Conservation (phyloP, 2,797 vertebrate genomes). For the Chloroceryle inda region DNA sequence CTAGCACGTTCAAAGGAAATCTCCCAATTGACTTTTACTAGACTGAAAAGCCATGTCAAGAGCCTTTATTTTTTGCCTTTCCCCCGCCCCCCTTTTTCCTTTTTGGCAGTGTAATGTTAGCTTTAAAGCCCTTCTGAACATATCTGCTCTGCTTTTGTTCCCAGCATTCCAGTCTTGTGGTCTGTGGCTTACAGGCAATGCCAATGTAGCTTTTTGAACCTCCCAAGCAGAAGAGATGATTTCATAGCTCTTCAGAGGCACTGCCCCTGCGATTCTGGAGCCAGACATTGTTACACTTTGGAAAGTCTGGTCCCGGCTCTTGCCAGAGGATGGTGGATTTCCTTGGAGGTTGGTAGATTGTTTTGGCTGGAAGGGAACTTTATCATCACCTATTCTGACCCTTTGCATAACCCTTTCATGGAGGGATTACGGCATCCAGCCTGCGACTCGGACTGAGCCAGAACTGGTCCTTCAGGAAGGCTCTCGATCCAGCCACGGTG, state of each 20-base stretch:
- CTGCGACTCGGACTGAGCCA: not conserved
- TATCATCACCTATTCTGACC: slow-evolving; percentile 35
- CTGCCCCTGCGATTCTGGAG: not conserved
- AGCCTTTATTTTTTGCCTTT: not conserved
- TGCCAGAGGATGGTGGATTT: slow-evolving; percentile 28
- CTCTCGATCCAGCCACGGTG: not conserved
- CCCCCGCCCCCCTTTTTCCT: too few relatives aligned
- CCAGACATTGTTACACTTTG: not conserved
- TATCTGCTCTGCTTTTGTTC: slow-evolving; percentile 21
- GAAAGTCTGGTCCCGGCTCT: slow-evolving; percentile 9
- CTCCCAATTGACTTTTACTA: not conserved
- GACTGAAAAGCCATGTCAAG: not conserved
- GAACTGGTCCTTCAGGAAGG: not conserved
- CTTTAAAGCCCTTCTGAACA: not conserved
- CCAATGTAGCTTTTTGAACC: not conserved
- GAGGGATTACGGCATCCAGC: not conserved
- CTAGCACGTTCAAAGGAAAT: not conserved
- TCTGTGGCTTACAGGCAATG: slow-evolving; percentile 10
- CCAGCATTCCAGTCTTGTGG: slow-evolving; percentile 23
- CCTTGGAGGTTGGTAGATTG: slow-evolving; percentile 9
- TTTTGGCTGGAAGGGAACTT: slow-evolving; percentile 48
- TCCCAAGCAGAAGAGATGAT: slow-evolving; percentile 54
- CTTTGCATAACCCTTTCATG: not conserved
- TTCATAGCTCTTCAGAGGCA: not conserved
- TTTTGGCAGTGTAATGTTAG: not conserved